phyloP scores from a whole-genome alignment of 2,797 vertebrate species.

The Pantherophis vulpinus region DNA sequence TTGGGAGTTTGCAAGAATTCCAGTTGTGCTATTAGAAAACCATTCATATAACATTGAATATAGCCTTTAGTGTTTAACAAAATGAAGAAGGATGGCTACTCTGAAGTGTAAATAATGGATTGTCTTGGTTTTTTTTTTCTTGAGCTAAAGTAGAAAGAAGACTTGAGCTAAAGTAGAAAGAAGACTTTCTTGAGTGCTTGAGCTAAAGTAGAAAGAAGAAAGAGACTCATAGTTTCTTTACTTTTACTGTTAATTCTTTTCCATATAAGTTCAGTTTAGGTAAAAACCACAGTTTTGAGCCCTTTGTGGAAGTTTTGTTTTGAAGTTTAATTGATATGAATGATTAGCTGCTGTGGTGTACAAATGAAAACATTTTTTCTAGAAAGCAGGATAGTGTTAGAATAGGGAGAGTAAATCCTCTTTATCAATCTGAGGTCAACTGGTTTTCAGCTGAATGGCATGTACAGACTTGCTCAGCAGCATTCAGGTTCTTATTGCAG shows the following conservation, averaged over 20 bases:
- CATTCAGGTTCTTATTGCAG: conserved; percentile 13
- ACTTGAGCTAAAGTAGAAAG: background rate
- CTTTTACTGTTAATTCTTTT: background rate
- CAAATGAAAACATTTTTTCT: conserved; percentile 2
- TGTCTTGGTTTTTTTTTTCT: no score
- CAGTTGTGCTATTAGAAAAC: background rate
- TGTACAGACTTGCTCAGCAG: conserved; percentile 54
- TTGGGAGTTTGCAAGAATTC: background rate
- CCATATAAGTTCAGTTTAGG: background rate
- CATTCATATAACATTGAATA: background rate
- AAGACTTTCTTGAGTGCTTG: no score
- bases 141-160: background rate
- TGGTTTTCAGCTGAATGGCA: conserved; percentile 25
- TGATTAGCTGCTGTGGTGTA: conserved; percentile 8
- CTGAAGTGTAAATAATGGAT: background rate
- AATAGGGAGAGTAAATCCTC: background rate
- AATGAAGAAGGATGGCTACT: background rate
- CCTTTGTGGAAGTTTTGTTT: background rate
- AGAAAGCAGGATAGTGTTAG: conserved; percentile 24
- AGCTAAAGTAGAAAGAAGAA: background rate
- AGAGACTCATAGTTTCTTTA: background rate
- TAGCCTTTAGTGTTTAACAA: background rate
- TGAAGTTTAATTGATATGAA: background rate
- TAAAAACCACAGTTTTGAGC: background rate
- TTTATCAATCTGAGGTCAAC: conserved; percentile 14